A percentile compares a stretch with the other conserved stretches of the same genome.
Evolutionary conservation across 2,113 vertebrate genomes (phyloP).

Genomic region (Sylvicapra grimmia): DNA sequence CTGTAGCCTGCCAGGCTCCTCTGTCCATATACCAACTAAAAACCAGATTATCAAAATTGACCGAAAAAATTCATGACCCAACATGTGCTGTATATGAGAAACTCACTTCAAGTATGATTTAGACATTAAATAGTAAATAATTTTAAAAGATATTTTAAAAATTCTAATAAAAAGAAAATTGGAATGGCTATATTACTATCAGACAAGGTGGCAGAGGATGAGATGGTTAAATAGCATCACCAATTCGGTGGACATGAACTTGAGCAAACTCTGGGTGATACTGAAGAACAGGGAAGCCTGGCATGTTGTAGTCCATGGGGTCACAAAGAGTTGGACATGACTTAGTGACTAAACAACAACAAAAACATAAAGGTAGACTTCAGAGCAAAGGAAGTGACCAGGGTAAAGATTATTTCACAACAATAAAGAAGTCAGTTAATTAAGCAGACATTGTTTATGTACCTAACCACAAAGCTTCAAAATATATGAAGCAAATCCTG

Average conservation of each 20-base stretch:
- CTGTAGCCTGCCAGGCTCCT: neutral
- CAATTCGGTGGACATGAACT: neutral
- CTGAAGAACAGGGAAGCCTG: neutral
- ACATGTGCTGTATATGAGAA: neutral
- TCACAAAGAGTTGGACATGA: neutral
- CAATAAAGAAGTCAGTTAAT: neutral
- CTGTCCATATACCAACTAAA: neutral
- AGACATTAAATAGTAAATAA: neutral
- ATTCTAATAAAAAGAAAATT: neutral
- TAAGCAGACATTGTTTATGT: neutral
- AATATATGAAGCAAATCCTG: neutral
- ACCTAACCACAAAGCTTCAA: neutral
- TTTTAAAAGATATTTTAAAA: neutral
- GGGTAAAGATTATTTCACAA: neutral
- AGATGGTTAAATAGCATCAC: neutral
- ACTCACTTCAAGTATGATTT: neutral
- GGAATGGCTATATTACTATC: neutral
- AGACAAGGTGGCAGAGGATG: neutral
- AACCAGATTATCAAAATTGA: neutral
- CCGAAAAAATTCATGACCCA: neutral
- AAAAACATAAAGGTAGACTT: neutral
- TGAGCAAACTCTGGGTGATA: neutral
- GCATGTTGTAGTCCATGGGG: neutral
- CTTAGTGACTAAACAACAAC: neutral
- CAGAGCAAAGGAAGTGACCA: neutral